Percentiles rank a stretch among this genome's conserved stretches.
phyloP scores from a whole-genome alignment of 2,888 invertebrate species.

The Plebejus melissa region DNA sequence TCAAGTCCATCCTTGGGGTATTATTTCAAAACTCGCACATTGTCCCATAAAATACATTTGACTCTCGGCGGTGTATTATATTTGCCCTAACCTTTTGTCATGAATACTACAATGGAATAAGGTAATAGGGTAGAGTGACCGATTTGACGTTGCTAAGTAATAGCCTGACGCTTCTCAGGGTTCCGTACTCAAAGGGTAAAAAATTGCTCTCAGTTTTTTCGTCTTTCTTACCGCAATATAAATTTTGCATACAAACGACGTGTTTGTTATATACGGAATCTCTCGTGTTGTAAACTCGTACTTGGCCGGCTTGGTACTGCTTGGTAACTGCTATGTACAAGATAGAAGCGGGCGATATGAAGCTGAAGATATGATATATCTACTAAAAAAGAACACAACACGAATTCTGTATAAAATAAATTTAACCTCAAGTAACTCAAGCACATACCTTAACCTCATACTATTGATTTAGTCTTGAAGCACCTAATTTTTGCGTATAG shows the following conservation, averaged over 20 bases:
- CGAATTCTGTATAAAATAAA: not conserved
- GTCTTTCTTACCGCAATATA: too few species aligned
- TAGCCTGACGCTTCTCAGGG: not conserved
- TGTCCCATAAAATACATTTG: constrained; percentile 22
- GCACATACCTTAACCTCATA: not conserved
- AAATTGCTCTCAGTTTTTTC: not conserved
- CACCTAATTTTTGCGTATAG: not conserved
- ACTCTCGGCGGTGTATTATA: constrained; percentile 25
- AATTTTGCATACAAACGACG: too few species aligned
- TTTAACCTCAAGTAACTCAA: not conserved
- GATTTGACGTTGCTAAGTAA: constrained; percentile 5
- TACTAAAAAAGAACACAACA: too few species aligned
- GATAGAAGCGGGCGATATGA: too few species aligned
- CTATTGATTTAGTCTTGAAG: not conserved
- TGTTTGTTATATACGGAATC: too few species aligned
- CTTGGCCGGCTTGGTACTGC: too few species aligned
- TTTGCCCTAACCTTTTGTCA: constrained; percentile 28
- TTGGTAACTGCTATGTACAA: too few species aligned
- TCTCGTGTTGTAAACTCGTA: too few species aligned
- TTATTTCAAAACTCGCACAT: constrained; percentile 25
- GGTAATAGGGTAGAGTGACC: constrained; percentile 21
- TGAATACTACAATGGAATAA: constrained; percentile 23
- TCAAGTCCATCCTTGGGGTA: constrained; percentile 25
- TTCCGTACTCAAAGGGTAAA: not conserved
- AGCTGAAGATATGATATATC: too few species aligned